Evolutionary conservation across 64 coral and sea anemone species (phyloP), one percentile per base, ranked within the genome.

Genomic region (Orbicella faveolata): DNA sequence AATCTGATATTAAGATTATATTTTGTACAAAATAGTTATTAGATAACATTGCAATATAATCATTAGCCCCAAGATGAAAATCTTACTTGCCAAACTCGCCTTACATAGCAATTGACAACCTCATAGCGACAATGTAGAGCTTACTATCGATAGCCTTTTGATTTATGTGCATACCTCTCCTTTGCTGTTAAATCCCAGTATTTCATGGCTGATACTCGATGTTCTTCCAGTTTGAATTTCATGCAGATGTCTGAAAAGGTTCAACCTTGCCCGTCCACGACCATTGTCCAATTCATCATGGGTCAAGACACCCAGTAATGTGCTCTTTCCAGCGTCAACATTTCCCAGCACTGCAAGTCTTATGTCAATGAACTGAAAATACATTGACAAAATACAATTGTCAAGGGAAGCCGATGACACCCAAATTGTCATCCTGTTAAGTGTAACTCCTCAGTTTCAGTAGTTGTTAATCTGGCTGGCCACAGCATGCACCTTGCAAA

Each of bases 121-220:
- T 59, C 15, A 59, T 16, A 48, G 44, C 5, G 2, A 48, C 44
- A 48, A 48, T 48, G 44, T 48, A 48, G 44, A 48, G 44, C 44
- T 48, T 48, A 48, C 44, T 48, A 59, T 59, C 9, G 10, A 15
- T 12, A 59, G 15, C 55, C 15, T 59, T 14, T 59, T 59, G 55
- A 59, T 2, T 59, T 59, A 20, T 79, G 30, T 79, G 34, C 87
- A 19, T 91, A 98, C 96, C 96, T 98, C 88, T 67, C 96, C 96
- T 77, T 88, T 95, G 86, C 93, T 95, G 66, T 93, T 89, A 91
- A 98, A 98, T 26, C 96, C 96, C 16, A 98, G 73, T 44, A 98
- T 98, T 80, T 98, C 96, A 93, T 98, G 93, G 63, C 96, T 98
- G 74, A 98, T 98, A 79, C 96, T 95, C 26, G 96, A 98, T 13